These are phyloP conservation scores for Rhaphigaster nebulosa DNA, from an alignment of 2,888 invertebrate species.

Conservation along the genomic window DNA sequence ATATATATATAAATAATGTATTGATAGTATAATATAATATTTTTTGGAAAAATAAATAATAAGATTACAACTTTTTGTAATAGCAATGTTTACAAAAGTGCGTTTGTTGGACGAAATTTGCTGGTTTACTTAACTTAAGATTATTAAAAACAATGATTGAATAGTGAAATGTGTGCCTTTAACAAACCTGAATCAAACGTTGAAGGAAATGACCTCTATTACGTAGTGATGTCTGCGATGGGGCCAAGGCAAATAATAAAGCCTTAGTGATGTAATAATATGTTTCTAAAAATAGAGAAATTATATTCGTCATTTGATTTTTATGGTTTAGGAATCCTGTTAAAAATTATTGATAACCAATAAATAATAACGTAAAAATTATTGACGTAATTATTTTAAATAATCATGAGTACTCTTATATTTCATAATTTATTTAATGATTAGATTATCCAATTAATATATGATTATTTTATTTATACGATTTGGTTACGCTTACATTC, in stretches of 20 bases:
- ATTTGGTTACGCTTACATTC: neutral
- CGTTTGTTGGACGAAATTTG: too few relatives aligned
- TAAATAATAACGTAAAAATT: too few relatives aligned
- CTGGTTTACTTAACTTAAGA: too few relatives aligned
- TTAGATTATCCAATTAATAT: neutral
- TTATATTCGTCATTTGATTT: neutral
- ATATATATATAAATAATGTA: too few relatives aligned
- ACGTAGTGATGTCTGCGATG: neutral
- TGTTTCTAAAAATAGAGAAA: neutral
- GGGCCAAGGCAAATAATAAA: constrained; percentile 1
- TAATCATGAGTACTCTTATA: neutral
- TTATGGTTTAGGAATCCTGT: neutral
- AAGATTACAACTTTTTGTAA: too few relatives aligned
- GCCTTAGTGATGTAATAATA: neutral
- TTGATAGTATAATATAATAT: too few relatives aligned
- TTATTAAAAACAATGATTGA: too few relatives aligned
- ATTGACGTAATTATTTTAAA: neutral
- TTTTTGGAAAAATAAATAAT: too few relatives aligned
- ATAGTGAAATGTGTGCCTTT: too few relatives aligned
- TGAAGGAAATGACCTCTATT: neutral
- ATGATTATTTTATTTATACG: neutral
- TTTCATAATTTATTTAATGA: neutral
- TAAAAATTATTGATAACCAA: too few relatives aligned
- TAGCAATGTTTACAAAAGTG: too few relatives aligned
- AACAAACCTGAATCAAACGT: neutral